Percentiles rank a stretch among this genome's conserved stretches.
Evolutionary conservation across 2,113 vertebrate genomes (phyloP).

Genomic region (Catharus bicknelli): DNA sequence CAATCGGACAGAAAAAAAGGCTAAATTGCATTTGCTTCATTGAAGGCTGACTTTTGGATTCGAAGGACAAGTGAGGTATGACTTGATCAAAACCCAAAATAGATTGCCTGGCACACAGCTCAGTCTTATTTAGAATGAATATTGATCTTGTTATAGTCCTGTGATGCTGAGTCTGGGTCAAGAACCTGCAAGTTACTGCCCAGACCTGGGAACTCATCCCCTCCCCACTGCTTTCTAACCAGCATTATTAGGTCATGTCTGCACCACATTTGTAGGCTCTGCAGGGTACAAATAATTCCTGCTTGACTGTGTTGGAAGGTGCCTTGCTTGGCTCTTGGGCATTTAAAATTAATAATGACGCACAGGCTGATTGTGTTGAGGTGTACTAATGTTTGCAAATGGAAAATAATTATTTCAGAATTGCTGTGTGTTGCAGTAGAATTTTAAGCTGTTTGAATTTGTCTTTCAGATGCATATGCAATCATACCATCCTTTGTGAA

Average conservation of each 20-base stretch:
- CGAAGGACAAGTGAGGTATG: not conserved
- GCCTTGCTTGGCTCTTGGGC: not conserved
- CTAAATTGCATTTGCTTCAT: not conserved
- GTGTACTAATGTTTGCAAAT: not conserved
- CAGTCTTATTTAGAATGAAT: not conserved
- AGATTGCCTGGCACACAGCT: not conserved
- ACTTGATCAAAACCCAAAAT: not conserved
- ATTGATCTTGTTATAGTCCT: not conserved
- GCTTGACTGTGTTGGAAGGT: not conserved
- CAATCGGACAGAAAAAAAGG: not conserved
- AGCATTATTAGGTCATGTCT: slow-evolving; percentile 34
- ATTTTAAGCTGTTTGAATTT: not conserved
- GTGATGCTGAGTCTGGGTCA: not conserved
- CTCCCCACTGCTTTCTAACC: not conserved
- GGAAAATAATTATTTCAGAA: not conserved
- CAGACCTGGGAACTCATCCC: not conserved
- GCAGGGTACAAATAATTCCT: not conserved
- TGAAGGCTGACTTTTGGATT: slow-evolving; percentile 12
- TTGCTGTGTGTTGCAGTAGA: not conserved
- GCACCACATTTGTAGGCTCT: not conserved
- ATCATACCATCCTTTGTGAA: not conserved
- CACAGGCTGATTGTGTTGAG: fast-evolving
- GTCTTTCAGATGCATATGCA: not conserved
- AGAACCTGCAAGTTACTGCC: not conserved
- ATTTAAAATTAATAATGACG: not conserved